These are phyloP conservation scores for Sinodicranocentrus sp. DNA, from an alignment of 2,888 invertebrate genomes.

Conservation along the genomic window DNA sequence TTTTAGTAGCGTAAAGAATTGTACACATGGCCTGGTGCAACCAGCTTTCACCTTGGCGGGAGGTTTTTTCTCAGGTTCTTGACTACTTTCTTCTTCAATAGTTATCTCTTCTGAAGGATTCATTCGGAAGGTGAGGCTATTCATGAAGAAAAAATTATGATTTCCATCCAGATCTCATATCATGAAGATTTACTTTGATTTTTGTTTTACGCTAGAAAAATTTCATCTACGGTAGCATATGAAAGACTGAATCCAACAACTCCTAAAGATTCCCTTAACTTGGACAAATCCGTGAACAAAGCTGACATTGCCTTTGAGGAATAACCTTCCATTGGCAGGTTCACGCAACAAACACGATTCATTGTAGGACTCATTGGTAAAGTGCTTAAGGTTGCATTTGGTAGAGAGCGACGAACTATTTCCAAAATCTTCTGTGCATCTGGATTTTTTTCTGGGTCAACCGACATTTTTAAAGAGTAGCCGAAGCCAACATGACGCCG, in stretches of 20 bases:
- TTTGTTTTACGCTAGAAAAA: conserved; percentile 28
- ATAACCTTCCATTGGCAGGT: conserved; percentile 25
- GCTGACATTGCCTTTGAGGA: conserved; percentile 25
- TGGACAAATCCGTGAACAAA: conserved; percentile 16
- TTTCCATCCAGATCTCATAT: no score
- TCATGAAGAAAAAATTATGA: no score
- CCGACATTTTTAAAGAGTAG: conserved; percentile 27
- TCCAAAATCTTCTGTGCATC: conserved; percentile 11
- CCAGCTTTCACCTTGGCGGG: no score
- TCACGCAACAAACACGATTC: not conserved
- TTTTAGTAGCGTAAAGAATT: conserved; percentile 64
- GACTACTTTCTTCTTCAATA: not conserved
- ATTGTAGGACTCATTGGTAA: conserved; percentile 7
- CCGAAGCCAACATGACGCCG: conserved; percentile 81
- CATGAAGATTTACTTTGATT: no score
- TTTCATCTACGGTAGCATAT: conserved; percentile 18
- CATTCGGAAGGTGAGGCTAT: no score
- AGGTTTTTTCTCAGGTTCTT: not conserved
- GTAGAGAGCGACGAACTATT: conserved; percentile 8
- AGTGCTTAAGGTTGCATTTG: conserved; percentile 16
- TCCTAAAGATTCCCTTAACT: conserved; percentile 7
- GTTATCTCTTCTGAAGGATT: not conserved
- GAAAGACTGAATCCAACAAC: conserved; percentile 29
- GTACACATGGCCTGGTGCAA: not conserved
- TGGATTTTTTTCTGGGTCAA: not conserved